phyloP scores from a whole-genome alignment of 2,888 invertebrate species.

The Synanthedon andrenaeformis region DNA sequence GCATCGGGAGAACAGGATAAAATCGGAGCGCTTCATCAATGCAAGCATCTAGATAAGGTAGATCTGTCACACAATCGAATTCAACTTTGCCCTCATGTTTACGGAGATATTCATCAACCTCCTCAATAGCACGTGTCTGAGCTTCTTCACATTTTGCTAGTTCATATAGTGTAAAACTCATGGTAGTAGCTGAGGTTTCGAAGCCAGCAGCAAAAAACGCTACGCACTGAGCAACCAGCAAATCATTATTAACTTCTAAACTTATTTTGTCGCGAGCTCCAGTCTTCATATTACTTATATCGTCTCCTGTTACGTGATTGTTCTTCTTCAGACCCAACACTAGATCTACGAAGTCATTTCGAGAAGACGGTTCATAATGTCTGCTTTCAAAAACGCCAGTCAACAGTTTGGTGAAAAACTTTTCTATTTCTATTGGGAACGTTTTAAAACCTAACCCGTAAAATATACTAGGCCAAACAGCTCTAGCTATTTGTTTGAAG shows the following conservation, averaged over 20 bases:
- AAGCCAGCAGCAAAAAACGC: slow-evolving; percentile 52
- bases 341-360: slow-evolving; percentile 39
- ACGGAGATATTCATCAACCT: slow-evolving; percentile 27
- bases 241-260: slow-evolving; percentile 28
- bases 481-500: slow-evolving; percentile 17
- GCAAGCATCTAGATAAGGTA: slow-evolving; percentile 31
- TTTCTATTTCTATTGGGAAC: slow-evolving; percentile 18
- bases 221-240: slow-evolving; percentile 55
- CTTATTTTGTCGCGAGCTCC: slow-evolving; percentile 3
- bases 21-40: slow-evolving; percentile 32
- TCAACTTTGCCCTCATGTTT: slow-evolving; percentile 16
- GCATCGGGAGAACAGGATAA: slow-evolving; percentile 34
- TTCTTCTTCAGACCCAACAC: slow-evolving; percentile 27
- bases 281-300: slow-evolving; percentile 20
- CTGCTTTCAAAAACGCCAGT: slow-evolving; percentile 24
- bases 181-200: slow-evolving; percentile 33
- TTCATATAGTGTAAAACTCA: slow-evolving; percentile 26
- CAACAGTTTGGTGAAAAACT: slow-evolving; percentile 26
- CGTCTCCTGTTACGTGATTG: slow-evolving; percentile 26
- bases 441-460: slow-evolving; percentile 26
- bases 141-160: slow-evolving; percentile 27
- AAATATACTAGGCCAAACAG: slow-evolving; percentile 38
- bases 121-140: slow-evolving; percentile 21
- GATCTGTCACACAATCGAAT: slow-evolving; percentile 30
- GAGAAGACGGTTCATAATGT: slow-evolving; percentile 19